Evolutionary conservation across 2,797 vertebrate species (phyloP).

Genomic region (Bovichtus variegatus): DNA sequence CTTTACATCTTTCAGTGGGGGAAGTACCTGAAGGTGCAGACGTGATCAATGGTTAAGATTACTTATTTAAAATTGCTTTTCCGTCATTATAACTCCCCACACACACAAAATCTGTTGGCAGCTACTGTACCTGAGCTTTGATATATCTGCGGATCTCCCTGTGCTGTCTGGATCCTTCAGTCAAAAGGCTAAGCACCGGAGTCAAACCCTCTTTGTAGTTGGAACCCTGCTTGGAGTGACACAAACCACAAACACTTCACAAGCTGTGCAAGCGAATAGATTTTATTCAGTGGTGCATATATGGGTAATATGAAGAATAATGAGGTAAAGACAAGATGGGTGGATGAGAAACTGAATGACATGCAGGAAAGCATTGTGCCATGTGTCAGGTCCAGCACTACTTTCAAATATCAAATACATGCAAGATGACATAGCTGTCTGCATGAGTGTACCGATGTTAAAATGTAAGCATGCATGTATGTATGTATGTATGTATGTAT

Average conservation of each 20-base stretch:
- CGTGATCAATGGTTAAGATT: background rate
- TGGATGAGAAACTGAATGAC: background rate
- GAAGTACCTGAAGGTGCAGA: slow-evolving; percentile 88
- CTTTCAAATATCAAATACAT: background rate
- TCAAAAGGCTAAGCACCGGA: slow-evolving; percentile 96
- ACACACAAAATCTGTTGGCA: background rate
- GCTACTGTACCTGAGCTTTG: slow-evolving; percentile 91
- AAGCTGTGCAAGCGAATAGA: slow-evolving; percentile 1
- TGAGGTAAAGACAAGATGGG: background rate
- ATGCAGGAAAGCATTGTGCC: background rate
- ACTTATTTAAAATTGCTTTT: background rate
- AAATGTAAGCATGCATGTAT: background rate
- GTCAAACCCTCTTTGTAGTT: slow-evolving; percentile 97
- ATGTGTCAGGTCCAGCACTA: background rate
- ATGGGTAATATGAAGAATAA: background rate
- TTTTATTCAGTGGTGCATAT: background rate
- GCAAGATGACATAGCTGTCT: background rate
- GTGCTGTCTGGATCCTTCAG: slow-evolving; percentile 93
- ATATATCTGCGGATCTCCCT: slow-evolving; percentile 96
- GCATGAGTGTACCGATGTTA: background rate
- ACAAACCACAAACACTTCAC: slow-evolving; percentile 53
- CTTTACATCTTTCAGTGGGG: slow-evolving; percentile 95
- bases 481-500: too few relatives aligned
- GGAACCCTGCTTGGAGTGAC: slow-evolving; percentile 87
- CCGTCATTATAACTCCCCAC: background rate